Percentiles rank a stretch among this genome's conserved stretches.
These are phyloP conservation scores for Liasis olivaceus DNA, from an alignment of 2,797 vertebrate genomes.

Conservation along the genomic window DNA sequence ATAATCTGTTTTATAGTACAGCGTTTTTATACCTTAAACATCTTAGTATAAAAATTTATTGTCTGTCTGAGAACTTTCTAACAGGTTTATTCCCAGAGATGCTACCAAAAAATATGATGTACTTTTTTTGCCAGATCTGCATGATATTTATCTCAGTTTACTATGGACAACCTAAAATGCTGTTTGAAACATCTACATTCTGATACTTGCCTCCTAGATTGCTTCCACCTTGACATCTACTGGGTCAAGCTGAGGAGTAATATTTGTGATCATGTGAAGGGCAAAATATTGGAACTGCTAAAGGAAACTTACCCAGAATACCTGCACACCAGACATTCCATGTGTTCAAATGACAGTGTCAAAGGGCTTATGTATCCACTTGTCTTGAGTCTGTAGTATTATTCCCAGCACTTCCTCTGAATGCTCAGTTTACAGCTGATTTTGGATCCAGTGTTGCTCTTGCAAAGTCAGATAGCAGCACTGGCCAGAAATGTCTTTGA, in stretches of 20 bases:
- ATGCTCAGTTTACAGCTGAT: background rate
- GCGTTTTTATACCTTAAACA: too few relatives aligned
- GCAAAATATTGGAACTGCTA: background rate
- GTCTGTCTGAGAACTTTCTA: too few relatives aligned
- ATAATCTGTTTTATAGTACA: background rate
- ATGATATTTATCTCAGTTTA: too few relatives aligned
- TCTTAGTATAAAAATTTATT: too few relatives aligned
- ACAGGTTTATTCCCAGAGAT: too few relatives aligned
- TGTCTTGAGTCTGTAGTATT: background rate
- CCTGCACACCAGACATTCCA: background rate
- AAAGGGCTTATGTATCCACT: background rate
- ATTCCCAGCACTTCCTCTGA: background rate
- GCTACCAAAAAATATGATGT: too few relatives aligned
- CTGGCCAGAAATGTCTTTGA: background rate
- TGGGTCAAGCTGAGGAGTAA: background rate
- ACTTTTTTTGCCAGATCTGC: too few relatives aligned
- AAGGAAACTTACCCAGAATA: background rate
- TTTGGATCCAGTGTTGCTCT: background rate
- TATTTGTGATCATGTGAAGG: background rate
- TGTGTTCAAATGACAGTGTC: background rate
- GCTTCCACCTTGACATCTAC: background rate
- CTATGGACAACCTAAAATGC: background rate
- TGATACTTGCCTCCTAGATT: background rate
- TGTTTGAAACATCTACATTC: background rate
- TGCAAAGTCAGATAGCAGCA: background rate